phyloP scores from a whole-genome alignment of 2,888 invertebrate genomes.

The Slavum lentiscoides region DNA sequence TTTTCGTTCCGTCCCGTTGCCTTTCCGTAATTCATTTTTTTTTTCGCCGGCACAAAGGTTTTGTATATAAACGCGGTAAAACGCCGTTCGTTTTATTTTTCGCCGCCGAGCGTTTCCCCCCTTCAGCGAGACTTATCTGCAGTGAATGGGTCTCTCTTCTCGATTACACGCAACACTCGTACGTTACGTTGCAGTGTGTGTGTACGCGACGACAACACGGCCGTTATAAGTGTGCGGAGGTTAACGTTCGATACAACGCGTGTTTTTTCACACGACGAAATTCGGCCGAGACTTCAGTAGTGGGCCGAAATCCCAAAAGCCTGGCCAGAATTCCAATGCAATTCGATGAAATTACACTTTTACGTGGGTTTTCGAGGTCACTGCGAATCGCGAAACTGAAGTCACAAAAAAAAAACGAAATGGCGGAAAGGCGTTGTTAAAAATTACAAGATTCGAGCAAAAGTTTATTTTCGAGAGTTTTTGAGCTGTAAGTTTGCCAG shows the following conservation, averaged over 20 bases:
- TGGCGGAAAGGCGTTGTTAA: too few species aligned
- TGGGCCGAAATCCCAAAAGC: not conserved
- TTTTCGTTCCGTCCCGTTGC: slow-evolving; percentile 14
- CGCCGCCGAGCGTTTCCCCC: not conserved
- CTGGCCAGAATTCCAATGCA: not conserved
- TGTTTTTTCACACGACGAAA: not conserved
- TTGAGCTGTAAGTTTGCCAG: too few species aligned
- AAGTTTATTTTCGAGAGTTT: too few species aligned
- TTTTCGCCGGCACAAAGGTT: not conserved
- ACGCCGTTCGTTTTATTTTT: slow-evolving; percentile 9
- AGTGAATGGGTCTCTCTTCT: slow-evolving; percentile 24
- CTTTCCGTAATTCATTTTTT: slow-evolving; percentile 1
- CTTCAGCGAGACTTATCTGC: not conserved
- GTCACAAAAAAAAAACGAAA: too few species aligned
- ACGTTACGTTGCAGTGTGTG: not conserved
- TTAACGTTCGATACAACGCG: slow-evolving; percentile 26
- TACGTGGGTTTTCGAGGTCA: too few species aligned
- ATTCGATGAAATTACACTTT: too few species aligned
- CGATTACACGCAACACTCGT: slow-evolving; percentile 22
- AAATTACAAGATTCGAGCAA: too few species aligned
- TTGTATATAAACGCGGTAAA: slow-evolving; percentile 9
- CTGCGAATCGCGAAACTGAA: too few species aligned
- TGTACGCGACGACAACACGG: not conserved
- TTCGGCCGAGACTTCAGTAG: not conserved
- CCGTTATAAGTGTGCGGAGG: not conserved